phyloP scores from a whole-genome alignment of 2,797 vertebrate genomes.

The Lepilemur septentrionalis region DNA sequence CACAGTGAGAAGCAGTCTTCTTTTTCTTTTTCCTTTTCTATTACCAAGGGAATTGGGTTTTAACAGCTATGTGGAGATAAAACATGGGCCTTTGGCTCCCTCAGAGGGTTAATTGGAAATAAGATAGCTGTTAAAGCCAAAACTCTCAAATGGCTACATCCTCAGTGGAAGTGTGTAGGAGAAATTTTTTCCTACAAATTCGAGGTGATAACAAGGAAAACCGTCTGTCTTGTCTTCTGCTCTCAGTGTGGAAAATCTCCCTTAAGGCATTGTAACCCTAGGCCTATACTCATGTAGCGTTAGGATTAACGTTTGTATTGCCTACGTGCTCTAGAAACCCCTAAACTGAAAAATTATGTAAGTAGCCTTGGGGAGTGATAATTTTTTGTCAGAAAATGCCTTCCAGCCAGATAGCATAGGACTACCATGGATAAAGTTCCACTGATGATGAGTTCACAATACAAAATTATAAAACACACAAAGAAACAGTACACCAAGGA shows the following conservation, averaged over 20 bases:
- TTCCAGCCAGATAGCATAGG: not conserved
- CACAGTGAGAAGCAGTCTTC: not conserved
- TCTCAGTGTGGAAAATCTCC: not conserved
- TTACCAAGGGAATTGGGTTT: not conserved
- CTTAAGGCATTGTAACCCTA: not conserved
- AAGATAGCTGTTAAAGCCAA: not conserved
- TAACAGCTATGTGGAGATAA: not conserved
- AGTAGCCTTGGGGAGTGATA: not conserved
- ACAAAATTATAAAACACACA: too few relatives aligned
- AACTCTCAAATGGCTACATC: not conserved
- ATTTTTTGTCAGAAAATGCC: not conserved
- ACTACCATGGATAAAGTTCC: not conserved
- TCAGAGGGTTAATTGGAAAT: not conserved
- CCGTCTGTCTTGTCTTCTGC: not conserved
- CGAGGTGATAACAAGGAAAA: not conserved
- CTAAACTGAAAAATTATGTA: not conserved
- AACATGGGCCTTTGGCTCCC: not conserved
- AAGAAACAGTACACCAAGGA: not conserved
- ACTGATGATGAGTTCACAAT: too few relatives aligned
- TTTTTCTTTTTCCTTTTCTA: not conserved
- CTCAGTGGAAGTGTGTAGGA: not conserved
- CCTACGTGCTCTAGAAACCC: not conserved
- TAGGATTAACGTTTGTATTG: not conserved
- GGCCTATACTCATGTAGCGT: not conserved
- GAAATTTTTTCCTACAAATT: not conserved